Evolutionary conservation across 2,797 vertebrate species (phyloP), one percentile per base, ranked within the genome.

Genomic region (Erpetoichthys calabaricus): DNA sequence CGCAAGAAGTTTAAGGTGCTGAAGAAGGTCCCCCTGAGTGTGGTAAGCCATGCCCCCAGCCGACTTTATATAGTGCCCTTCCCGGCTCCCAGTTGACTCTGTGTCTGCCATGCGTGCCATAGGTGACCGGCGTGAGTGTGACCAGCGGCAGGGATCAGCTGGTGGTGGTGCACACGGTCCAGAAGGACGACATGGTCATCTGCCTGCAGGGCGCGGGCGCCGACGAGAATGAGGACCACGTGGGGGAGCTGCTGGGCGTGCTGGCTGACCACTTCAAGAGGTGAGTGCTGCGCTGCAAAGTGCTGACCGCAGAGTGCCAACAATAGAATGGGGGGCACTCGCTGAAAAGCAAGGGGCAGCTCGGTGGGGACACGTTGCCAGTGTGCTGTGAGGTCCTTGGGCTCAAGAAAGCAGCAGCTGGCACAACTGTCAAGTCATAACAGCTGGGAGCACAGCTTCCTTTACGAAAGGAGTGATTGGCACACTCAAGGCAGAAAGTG

Each of bases 51-150:
- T 57, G n/a, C 45, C 62, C 51, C 51, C 3, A 41, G 49, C 5
- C 41, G 45, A 51, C 51, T 1, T 9, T 7, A 60, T 7, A 51
- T 47, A 61, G 43, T 45, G 51, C 7, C 58, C 6, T 5, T 42
- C 42, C 2, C 42, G 47, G 44, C 3, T 3, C 44, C n/a, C 8
- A 42, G 43, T 25, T n/a, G 58, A 56, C 58, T 45, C 25, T 57
- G 45, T 10, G 43, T 6, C 5, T 49, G 47, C 7, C 7, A 7
- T 7, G 47, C 5, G 3, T 25, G 47, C 41, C 4, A 0, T 71
- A 97, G 93, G 76, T 97, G n/a, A 90, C 80, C 0, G 85, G 86
- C 0, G 25, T 94, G 69, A 96, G 89, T 0, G 76, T 96, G 69
- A 93, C 90, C 4, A 75, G 74, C 1, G 89, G 88, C 2, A 62